phyloP scores from a whole-genome alignment of 2,113 vertebrate species.

The Thoracochromis brauschi region DNA sequence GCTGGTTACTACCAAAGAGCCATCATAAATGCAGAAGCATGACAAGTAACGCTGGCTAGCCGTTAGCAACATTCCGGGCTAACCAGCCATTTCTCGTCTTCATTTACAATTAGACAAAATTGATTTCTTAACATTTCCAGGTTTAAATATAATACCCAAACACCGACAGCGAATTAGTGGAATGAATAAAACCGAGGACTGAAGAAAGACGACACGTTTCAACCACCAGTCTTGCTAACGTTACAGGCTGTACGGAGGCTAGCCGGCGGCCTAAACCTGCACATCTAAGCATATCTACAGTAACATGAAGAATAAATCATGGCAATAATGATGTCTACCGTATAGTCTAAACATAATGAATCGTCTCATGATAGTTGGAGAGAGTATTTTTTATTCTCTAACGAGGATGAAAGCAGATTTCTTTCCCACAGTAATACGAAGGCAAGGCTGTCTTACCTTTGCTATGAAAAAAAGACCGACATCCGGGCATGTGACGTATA shows the following conservation, averaged over 20 bases:
- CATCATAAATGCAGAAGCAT: background rate
- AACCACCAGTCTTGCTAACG: background rate
- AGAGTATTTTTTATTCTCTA: background rate
- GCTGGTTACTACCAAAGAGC: background rate
- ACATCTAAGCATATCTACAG: background rate
- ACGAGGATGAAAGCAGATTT: constrained; percentile 77
- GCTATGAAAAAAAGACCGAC: constrained; percentile 80
- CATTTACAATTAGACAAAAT: background rate
- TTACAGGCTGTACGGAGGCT: background rate
- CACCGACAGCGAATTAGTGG: accelerated
- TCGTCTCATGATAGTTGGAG: background rate
- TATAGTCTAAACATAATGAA: background rate
- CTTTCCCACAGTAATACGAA: background rate
- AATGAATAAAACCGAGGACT: background rate
- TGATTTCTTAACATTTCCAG: background rate
- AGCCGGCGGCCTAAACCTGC: constrained; percentile 35
- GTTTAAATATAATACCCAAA: background rate
- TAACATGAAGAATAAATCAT: background rate
- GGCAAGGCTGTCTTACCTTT: constrained; percentile 76
- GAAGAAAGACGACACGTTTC: background rate
- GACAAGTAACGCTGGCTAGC: background rate
- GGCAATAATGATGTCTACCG: constrained; percentile 4
- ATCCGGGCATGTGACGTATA: constrained; percentile 70
- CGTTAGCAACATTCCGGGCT: background rate
- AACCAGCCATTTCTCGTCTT: background rate